phyloP scores from a whole-genome alignment of 2,888 invertebrate genomes.

The Apamea crenata region DNA sequence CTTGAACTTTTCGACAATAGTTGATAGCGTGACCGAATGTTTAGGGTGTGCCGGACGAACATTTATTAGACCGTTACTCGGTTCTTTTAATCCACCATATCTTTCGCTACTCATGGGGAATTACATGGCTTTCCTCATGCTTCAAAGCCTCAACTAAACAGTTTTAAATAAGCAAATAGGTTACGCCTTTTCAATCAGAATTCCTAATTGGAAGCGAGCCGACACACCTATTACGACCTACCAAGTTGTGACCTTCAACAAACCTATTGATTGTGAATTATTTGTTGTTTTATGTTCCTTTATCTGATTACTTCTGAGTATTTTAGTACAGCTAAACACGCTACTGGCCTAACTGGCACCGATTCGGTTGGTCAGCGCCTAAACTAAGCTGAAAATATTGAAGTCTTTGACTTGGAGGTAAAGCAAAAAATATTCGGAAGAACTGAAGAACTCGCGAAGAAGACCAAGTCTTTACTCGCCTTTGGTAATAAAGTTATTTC shows the following conservation, averaged over 20 bases:
- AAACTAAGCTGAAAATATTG: background rate
- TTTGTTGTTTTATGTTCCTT: conserved; percentile 39
- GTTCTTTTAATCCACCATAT: background rate
- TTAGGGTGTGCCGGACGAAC: conserved; percentile 11
- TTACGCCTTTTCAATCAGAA: conserved; percentile 34
- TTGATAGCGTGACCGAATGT: conserved; percentile 29
- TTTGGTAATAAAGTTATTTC: background rate
- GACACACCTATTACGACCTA: conserved; percentile 6
- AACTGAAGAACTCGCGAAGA: background rate
- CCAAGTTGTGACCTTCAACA: conserved; percentile 37
- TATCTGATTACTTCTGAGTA: conserved; percentile 32
- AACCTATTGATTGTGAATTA: conserved; percentile 42
- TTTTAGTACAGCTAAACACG: conserved; percentile 39
- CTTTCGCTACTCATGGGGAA: background rate
- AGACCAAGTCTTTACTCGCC: background rate
- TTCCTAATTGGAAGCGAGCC: conserved; percentile 35
- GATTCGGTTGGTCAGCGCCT: background rate
- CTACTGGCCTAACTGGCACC: conserved; percentile 4
- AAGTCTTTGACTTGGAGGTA: background rate
- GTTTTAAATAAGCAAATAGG: conserved; percentile 17
- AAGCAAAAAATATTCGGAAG: background rate
- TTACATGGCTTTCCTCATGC: background rate
- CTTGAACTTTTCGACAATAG: background rate
- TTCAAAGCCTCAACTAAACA: background rate
- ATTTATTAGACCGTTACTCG: background rate